Base-by-base conservation (phyloP, 2,888 invertebrate species). In the Stenichneumon culpator region DNA sequence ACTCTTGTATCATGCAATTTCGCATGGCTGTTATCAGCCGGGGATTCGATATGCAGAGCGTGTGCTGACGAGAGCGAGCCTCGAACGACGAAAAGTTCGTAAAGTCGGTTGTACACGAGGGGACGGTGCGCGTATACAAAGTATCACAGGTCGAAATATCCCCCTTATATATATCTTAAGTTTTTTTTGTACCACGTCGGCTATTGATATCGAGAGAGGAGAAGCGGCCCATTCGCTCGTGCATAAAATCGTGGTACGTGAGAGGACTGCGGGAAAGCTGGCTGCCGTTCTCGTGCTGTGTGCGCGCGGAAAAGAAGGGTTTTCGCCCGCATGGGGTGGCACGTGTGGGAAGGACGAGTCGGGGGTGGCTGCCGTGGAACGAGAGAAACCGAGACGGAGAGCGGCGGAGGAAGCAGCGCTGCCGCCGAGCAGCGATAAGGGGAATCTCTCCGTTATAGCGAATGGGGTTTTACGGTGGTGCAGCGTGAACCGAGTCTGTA, bases 401-500 rank as follows among this genome's bases (percentile, higher is more conserved):
- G 22, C 50, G 22, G 3, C 3, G 52, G 52, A 65, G 70, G 52
- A 60, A 60, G 39, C 32, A 54, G 79, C n/a, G 11, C 25, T 4
- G 47, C 4, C 39, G 52, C n/a, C 25, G 25, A 36, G 32, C 44
- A 9, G 79, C 57, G 81, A 81, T 81, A 81, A 81, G 81, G 50
- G 67, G 67, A 50, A 57, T 39, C 50, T 60, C 32, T 68, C 68
- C 25, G 57, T 57, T 57, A 57, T 57, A 60, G 60, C 16, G 44
- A 44, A 25, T 36, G 25, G 57, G 57, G 57, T 25, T 25, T 57
- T 57, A 57, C 57, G 14, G 57, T 44, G 39, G 57, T 57, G 22
- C 39, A 57, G 7, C 47, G 47, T 36, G 50, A n/a, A 19, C 68
- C 32, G 83, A 89, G 91, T 91, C 91, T 91, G 90, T 89, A 89